Conservation (phyloP, 2,888 invertebrate genomes). For the Sinhomidia bicolor region DNA sequence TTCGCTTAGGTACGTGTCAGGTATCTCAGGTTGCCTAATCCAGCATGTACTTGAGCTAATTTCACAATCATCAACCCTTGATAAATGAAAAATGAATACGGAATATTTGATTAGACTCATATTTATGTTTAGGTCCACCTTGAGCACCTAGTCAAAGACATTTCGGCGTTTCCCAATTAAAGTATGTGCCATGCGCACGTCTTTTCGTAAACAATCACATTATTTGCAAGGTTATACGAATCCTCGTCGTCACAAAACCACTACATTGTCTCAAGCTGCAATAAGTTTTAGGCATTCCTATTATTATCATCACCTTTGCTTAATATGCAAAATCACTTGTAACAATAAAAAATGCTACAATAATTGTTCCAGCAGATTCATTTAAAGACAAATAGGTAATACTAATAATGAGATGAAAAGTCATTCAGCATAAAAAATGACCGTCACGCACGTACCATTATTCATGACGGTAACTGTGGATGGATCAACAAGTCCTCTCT, state of each 20-base stretch:
- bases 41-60: background rate
- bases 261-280: background rate
- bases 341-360: background rate
- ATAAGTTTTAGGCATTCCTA: background rate
- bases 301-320: background rate
- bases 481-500: constrained; percentile 54
- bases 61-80: background rate
- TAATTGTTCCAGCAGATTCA: background rate
- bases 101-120: constrained; percentile 38
- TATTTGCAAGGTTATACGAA: constrained; percentile 27
- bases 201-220: constrained; percentile 40
- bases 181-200: constrained; percentile 25
- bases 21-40: background rate
- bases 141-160: background rate
- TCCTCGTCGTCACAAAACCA: background rate
- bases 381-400: background rate
- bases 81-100: background rate
- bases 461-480: constrained; percentile 75
- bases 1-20: background rate
- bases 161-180: constrained; percentile 14
- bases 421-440: background rate
- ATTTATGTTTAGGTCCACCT: constrained; percentile 49
- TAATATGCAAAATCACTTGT: background rate
- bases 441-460: constrained; percentile 44
- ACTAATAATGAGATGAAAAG: background rate